Base-by-base conservation (phyloP, 92 coral and sea anemone species). In the Epizoanthus ramosus region DNA sequence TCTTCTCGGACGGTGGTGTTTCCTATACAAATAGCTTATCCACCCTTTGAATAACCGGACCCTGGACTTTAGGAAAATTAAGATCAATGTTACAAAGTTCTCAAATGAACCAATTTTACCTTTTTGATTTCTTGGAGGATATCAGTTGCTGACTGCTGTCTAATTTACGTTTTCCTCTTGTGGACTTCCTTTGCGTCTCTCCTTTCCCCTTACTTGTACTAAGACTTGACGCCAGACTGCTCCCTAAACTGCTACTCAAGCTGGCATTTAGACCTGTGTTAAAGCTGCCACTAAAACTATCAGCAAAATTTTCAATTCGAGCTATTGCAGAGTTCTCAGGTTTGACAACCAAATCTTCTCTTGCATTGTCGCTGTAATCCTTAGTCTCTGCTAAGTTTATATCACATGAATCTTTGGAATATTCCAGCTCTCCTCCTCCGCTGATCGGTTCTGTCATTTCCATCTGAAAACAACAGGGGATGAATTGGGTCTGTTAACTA, bases 101-200 rank as follows among this genome's bases (percentile, higher is more conserved):
- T 66, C 6, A 31, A 28, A 17, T 0, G 1, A 58, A 23, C 31
- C 45, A 47, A 14, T 16, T 75, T 19, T 83, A 96, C 99, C 92
- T 92, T 87, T 94, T 96, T 63, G 98, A 90, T 85, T 96, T 96
- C 86, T 96, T 96, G 2, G 94, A 90, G 74, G 99, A 87, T 21
- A 98, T 92, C 8, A 94, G 66, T 73, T 94, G 98, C 79, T 96
- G 98, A 81, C 95, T 90, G 85, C 91, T 90, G 80, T 96, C 99
- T 41, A 96, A 35, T 63, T 92, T 96, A 69, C 99, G 85, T 59
- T 96, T 96, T 61, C 99, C 99, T 85, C 98, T 68, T 0, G 91
- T 72, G 19, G 98, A 89, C 71, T 93, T 93, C 75, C 92, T 79
- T 59, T 91, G 94, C 17, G 85, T 88, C 23, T 84, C 41, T 23